phyloP scores from a whole-genome alignment of 2,113 vertebrate genomes.

The Ptychochromis oligacanthus region DNA sequence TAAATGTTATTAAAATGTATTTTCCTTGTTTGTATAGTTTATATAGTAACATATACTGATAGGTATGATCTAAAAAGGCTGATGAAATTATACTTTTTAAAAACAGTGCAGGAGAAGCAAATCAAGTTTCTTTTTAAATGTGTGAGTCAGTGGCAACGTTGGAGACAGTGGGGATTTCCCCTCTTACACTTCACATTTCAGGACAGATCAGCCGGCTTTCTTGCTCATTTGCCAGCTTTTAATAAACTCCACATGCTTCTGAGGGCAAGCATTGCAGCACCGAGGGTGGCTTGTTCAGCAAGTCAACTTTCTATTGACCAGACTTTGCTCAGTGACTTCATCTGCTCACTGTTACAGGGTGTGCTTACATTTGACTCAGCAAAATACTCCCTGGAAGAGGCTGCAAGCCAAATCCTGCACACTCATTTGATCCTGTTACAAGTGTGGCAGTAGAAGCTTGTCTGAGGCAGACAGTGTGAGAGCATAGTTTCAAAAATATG shows the following conservation, averaged over 20 bases:
- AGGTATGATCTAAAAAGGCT: not conserved
- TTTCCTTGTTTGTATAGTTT: no score
- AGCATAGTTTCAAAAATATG: slow-evolving; percentile 33
- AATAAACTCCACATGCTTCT: slow-evolving; percentile 50
- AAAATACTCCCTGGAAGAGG: slow-evolving; percentile 25
- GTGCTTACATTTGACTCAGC: slow-evolving; percentile 59
- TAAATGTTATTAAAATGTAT: no score
- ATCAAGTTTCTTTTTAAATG: slow-evolving; percentile 6
- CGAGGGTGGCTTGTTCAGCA: slow-evolving; percentile 36
- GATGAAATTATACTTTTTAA: not conserved
- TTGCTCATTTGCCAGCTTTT: slow-evolving; percentile 21
- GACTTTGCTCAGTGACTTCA: slow-evolving; percentile 63
- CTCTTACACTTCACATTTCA: slow-evolving; percentile 17
- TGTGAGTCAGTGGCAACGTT: slow-evolving; percentile 31
- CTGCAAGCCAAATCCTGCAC: slow-evolving; percentile 23
- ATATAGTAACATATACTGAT: not conserved
- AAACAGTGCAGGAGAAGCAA: not conserved
- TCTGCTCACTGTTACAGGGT: slow-evolving; percentile 14
- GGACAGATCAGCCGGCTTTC: slow-evolving; percentile 17
- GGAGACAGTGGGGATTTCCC: slow-evolving; percentile 40
- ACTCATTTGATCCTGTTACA: slow-evolving; percentile 33
- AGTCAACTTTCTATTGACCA: slow-evolving; percentile 35
- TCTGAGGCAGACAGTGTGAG: slow-evolving; percentile 22
- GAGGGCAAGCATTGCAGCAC: slow-evolving; percentile 15
- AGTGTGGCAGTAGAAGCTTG: not conserved